A percentile compares a stretch with the other conserved stretches of the same genome.
phyloP scores from a whole-genome alignment of 2,888 invertebrate genomes.

The Acutogordius australiensis region DNA sequence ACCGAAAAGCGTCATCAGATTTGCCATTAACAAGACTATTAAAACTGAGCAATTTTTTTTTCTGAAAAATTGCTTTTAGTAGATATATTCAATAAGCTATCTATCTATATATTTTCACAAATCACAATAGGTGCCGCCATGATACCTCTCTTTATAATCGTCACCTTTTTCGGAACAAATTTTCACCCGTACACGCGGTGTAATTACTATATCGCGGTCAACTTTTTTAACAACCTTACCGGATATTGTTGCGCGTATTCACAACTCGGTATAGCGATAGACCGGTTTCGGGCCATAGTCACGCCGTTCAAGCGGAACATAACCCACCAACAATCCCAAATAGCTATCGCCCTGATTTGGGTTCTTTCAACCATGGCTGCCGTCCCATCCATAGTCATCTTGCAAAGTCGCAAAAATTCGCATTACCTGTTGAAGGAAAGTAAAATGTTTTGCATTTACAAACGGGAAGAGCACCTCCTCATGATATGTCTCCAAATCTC shows the following conservation, averaged over 20 bases:
- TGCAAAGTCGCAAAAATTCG: not conserved
- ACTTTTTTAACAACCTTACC: constrained; percentile 3
- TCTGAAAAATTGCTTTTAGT: too few relatives aligned
- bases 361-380: not conserved
- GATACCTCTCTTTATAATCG: not conserved
- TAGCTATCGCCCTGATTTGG: not conserved
- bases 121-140: constrained; percentile 10
- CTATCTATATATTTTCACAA: too few relatives aligned
- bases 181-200: not conserved
- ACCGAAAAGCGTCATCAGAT: too few relatives aligned
- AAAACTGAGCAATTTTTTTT: too few relatives aligned
- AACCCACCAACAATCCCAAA: not conserved
- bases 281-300: not conserved
- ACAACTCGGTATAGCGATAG: constrained; percentile 9
- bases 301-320: constrained; percentile 7
- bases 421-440: not conserved
- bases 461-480: not conserved
- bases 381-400: not conserved
- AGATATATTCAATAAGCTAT: too few relatives aligned
- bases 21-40: too few relatives aligned
- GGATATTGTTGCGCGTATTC: constrained; percentile 9
- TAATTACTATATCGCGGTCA: not conserved
- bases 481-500: not conserved
- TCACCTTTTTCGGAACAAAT: not conserved
- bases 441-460: not conserved